These are phyloP conservation scores for Zoanthus solanderi DNA, from an alignment of 92 coral and sea anemone species.

Conservation along the genomic window DNA sequence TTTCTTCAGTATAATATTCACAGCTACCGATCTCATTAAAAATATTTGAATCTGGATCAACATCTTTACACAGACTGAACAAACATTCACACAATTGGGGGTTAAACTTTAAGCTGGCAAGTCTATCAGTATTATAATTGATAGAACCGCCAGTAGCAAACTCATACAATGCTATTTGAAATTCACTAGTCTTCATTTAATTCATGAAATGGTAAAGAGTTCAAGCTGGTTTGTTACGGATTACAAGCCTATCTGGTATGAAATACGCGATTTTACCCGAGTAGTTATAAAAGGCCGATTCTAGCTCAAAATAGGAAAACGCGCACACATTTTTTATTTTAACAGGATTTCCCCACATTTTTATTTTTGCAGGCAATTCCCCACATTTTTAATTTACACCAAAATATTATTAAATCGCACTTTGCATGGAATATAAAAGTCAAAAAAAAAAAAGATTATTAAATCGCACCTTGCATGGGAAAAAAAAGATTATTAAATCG, in stretches of 20 bases:
- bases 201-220: background rate
- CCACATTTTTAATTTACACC: too few relatives aligned
- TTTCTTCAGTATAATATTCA: constrained; percentile 51
- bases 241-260: constrained; percentile 8
- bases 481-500: too few relatives aligned
- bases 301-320: too few relatives aligned
- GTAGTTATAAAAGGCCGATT: too few relatives aligned
- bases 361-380: too few relatives aligned
- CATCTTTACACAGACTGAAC: constrained; percentile 51
- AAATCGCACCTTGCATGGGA: too few relatives aligned
- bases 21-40: constrained; percentile 36
- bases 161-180: constrained; percentile 49
- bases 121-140: constrained; percentile 39
- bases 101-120: constrained; percentile 33
- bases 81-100: constrained; percentile 22
- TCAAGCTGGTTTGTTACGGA: background rate
- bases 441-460: too few relatives aligned
- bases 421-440: too few relatives aligned
- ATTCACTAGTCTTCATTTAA: constrained; percentile 34
- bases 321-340: too few relatives aligned
- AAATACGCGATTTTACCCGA: constrained; percentile 18
- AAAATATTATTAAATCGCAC: too few relatives aligned
- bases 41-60: constrained; percentile 48
- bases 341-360: too few relatives aligned
- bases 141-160: constrained; percentile 48